Evolutionary conservation across 2,113 vertebrate genomes (phyloP).

Genomic region (Cynopterus brachyotis): DNA sequence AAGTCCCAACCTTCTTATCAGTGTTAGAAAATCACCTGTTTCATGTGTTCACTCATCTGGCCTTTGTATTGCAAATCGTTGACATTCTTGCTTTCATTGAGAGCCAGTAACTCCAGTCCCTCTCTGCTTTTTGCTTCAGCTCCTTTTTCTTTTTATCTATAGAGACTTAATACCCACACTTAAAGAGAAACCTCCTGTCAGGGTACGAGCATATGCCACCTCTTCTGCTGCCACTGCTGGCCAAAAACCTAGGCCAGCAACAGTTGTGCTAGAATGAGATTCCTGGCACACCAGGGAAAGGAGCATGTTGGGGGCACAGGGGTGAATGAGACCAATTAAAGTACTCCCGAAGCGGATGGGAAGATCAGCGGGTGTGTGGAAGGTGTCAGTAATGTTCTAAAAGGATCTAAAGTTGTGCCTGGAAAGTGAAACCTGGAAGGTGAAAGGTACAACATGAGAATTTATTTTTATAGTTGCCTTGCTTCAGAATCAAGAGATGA

Average conservation of each 20-base stretch:
- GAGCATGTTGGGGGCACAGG: neutral
- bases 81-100: neutral
- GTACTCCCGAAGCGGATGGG: neutral
- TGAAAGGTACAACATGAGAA: slow-evolving; percentile 35
- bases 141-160: neutral
- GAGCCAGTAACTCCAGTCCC: neutral
- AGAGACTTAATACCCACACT: neutral
- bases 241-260: neutral
- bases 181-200: slow-evolving; percentile 32
- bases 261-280: neutral
- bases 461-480: slow-evolving; percentile 70
- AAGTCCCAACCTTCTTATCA: neutral
- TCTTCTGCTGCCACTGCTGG: neutral
- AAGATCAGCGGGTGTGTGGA: slow-evolving; percentile 30
- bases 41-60: neutral
- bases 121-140: neutral
- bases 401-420: neutral
- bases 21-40: neutral
- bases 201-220: slow-evolving; percentile 2
- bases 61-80: neutral
- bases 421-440: slow-evolving; percentile 44
- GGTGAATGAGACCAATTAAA: slow-evolving; percentile 47
- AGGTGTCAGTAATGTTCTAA: slow-evolving; percentile 28
- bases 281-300: slow-evolving; percentile 39
- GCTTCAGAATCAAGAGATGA: slow-evolving; percentile 35